Percentiles rank a stretch among this genome's conserved stretches.
phyloP scores from a whole-genome alignment of 2,888 invertebrate species.

The Thysanoteuthis rhombus region DNA sequence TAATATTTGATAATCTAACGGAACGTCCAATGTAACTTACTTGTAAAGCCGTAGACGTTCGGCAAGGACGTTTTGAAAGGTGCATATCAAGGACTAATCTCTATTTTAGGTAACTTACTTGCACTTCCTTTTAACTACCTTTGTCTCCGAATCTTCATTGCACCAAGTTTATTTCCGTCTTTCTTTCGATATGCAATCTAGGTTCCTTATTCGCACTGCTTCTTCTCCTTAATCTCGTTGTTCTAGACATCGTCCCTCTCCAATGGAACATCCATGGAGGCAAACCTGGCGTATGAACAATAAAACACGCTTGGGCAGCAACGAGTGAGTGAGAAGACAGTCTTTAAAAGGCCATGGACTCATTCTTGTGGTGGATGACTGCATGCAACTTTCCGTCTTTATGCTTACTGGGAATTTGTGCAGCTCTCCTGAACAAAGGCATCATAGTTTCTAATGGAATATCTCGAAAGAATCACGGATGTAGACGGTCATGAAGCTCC shows the following conservation, averaged over 20 bases:
- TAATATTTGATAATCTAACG: no score
- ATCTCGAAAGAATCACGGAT: background rate
- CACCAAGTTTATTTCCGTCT: no score
- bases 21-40: no score
- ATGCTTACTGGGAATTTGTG: background rate
- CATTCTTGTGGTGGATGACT: background rate
- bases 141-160: no score
- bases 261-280: background rate
- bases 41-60: no score
- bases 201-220: no score
- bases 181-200: no score
- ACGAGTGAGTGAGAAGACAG: background rate
- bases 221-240: background rate
- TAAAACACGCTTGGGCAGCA: background rate
- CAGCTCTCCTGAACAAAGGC: background rate
- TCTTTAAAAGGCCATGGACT: background rate
- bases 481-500: background rate
- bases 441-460: background rate
- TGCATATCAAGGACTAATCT: no score
- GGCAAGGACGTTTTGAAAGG: no score
- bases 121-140: no score
- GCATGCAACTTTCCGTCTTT: background rate
- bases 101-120: no score
- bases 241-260: background rate
- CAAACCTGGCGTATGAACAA: background rate